These are phyloP conservation scores for Blera fallax DNA, from an alignment of 2,888 invertebrate genomes.

Conservation along the genomic window DNA sequence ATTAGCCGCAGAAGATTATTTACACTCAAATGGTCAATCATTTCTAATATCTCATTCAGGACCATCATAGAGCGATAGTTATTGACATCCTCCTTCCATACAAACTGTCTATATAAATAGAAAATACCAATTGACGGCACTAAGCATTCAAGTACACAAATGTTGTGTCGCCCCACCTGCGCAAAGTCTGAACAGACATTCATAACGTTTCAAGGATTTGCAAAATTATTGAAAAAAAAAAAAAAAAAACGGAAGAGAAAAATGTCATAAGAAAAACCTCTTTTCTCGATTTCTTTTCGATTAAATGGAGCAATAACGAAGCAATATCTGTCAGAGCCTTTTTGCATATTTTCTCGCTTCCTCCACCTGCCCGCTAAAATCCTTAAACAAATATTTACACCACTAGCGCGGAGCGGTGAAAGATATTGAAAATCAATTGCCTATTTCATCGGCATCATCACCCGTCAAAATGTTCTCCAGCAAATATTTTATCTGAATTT, in stretches of 20 bases:
- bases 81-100: background rate
- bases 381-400: constrained; percentile 64
- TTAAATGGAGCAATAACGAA: constrained; percentile 50
- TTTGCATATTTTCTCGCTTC: background rate
- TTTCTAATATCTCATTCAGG: background rate
- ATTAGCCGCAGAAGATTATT: constrained; percentile 20
- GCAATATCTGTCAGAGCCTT: constrained; percentile 27
- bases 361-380: constrained; percentile 1
- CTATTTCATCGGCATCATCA: constrained; percentile 62
- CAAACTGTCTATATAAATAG: background rate
- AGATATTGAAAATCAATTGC: constrained; percentile 59
- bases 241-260: too few species aligned
- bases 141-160: background rate
- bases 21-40: background rate
- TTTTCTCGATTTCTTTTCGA: constrained; percentile 13
- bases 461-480: constrained; percentile 37
- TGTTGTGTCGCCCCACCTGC: background rate
- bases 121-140: background rate
- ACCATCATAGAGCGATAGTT: background rate
- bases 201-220: constrained; percentile 16
- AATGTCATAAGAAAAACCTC: background rate
- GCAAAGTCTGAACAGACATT: background rate
- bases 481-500: constrained; percentile 62
- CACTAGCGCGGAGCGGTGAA: constrained; percentile 2
- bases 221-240: background rate